A percentile compares a stretch with the other conserved stretches of the same genome.
phyloP scores from a whole-genome alignment of 1,140 invertebrate species.

The Thalassaphorura encarpata region DNA sequence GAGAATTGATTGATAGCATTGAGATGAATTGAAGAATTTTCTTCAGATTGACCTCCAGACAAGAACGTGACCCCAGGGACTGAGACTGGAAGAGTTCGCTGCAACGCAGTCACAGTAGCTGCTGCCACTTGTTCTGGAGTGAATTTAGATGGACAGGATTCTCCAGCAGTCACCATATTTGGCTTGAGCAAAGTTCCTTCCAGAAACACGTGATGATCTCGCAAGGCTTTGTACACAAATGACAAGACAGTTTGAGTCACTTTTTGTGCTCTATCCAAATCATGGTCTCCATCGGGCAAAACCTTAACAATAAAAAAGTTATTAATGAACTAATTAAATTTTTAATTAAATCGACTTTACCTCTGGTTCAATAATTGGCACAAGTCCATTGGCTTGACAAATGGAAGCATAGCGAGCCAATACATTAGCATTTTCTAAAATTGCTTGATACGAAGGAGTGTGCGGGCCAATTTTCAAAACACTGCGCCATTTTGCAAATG shows the following conservation, averaged over 20 bases:
- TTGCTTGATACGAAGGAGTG: conserved; percentile 79
- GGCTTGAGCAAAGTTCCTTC: conserved; percentile 97
- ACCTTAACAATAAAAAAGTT: conserved; percentile 38
- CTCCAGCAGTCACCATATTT: conserved; percentile 93
- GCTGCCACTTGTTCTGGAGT: conserved; percentile 63
- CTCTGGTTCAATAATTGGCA: conserved; percentile 97
- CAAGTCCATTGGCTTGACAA: conserved; percentile 90
- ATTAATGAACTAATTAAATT: neutral
- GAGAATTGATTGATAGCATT: conserved; percentile 82
- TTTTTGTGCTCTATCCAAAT: conserved; percentile 82
- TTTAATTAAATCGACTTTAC: conserved; percentile 24
- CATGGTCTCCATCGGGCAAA: conserved; percentile 80
- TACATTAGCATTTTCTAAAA: conserved; percentile 90
- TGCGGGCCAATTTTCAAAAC: conserved; percentile 87
- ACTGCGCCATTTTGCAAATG: conserved; percentile 98
- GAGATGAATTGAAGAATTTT: conserved; percentile 88
- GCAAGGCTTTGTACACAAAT: conserved; percentile 92
- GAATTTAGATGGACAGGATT: conserved; percentile 61
- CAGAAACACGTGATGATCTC: conserved; percentile 93
- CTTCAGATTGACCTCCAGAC: conserved; percentile 93
- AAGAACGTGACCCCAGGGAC: conserved; percentile 87
- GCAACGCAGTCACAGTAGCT: conserved; percentile 83
- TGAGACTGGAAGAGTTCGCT: conserved; percentile 80
- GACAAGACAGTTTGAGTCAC: conserved; percentile 94
- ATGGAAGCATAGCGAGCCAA: conserved; percentile 92